A percentile compares a stretch with the other conserved stretches of the same genome.
phyloP scores from a whole-genome alignment of 2,113 vertebrate species.

The Corvus cornix region DNA sequence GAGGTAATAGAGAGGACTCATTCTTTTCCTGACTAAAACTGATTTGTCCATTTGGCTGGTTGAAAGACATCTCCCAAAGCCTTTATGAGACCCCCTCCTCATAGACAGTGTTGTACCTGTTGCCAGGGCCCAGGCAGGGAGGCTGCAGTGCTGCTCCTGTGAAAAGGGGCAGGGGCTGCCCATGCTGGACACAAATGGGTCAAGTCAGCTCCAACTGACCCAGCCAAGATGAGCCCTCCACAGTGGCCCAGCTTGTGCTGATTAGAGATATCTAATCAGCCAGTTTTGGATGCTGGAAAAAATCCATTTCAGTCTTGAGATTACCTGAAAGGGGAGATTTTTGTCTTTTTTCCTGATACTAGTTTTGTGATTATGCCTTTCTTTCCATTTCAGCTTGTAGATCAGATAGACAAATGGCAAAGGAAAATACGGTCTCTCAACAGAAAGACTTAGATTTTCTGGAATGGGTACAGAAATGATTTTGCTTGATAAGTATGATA shows the following conservation, averaged over 20 bases:
- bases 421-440: neutral
- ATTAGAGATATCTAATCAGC: neutral
- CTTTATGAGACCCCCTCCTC: neutral
- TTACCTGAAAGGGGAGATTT: neutral
- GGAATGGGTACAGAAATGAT: neutral
- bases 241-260: neutral
- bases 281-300: neutral
- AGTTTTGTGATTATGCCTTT: neutral
- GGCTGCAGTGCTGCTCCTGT: neutral
- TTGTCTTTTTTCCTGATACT: neutral
- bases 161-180: neutral
- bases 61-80: neutral
- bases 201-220: neutral
- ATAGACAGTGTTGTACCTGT: neutral
- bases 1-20: neutral
- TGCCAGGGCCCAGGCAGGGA: neutral
- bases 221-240: neutral
- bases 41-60: neutral
- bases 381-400: neutral
- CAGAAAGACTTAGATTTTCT: neutral
- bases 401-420: neutral
- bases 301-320: neutral
- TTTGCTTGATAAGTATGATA: neutral
- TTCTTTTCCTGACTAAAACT: neutral
- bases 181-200: rapidly evolving